A percentile compares a stretch with the other conserved stretches of the same genome.
Evolutionary conservation across 2,113 vertebrate genomes (phyloP).

Genomic region (Pavo muticus): DNA sequence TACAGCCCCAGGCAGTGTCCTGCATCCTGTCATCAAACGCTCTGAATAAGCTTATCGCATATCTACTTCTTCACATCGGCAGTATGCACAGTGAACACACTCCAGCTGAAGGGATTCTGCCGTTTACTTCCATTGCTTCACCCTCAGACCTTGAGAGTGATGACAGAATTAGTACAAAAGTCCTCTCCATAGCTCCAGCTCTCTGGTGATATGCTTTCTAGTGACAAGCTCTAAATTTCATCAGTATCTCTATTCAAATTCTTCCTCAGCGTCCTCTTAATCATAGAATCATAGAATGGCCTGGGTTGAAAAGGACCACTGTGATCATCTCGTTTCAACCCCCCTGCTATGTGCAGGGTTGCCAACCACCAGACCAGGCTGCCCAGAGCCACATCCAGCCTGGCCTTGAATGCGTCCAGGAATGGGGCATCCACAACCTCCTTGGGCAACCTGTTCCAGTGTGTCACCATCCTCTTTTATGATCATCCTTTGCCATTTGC

Average conservation of each 20-base stretch:
- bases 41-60: neutral
- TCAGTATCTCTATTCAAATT: neutral
- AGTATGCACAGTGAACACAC: neutral
- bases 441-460: no score
- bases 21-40: constrained; percentile 53
- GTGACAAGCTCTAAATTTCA: neutral
- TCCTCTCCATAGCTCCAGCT: neutral
- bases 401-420: no score
- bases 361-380: no score
- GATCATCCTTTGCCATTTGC: neutral
- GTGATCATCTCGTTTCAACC: no score
- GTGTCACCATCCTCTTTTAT: no score
- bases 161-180: neutral
- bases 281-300: no score
- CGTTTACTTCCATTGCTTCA: neutral
- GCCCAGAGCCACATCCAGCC: no score
- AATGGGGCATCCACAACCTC: no score
- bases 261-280: neutral
- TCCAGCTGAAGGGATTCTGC: neutral
- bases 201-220: neutral
- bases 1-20: constrained; percentile 31
- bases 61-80: neutral
- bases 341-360: no score
- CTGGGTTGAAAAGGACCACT: no score
- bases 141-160: neutral